Conservation (phyloP, 2,888 invertebrate genomes). For the Drosophila siamana region DNA sequence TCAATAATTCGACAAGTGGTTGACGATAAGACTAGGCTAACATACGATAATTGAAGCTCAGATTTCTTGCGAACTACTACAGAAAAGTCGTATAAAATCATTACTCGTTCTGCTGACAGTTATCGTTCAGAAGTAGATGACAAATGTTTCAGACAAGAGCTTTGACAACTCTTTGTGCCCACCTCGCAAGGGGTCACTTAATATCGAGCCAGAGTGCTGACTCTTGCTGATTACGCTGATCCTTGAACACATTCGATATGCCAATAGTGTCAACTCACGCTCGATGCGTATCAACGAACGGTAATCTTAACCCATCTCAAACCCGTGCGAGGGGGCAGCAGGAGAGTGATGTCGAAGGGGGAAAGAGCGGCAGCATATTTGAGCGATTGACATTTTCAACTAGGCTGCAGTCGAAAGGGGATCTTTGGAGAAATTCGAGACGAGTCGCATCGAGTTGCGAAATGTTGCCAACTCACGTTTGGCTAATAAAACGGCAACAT, state of each 20-base stretch:
- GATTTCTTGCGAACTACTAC: no score
- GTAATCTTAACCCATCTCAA: constrained; percentile 50
- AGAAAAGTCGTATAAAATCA: no score
- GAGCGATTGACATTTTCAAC: constrained; percentile 67
- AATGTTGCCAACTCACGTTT: constrained; percentile 76
- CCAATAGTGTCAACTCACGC: constrained; percentile 31
- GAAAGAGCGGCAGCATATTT: not conserved
- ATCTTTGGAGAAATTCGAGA: constrained; percentile 6
- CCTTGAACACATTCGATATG: constrained; percentile 10
- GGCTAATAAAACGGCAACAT: constrained; percentile 71
- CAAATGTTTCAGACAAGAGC: not conserved
- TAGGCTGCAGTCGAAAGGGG: constrained; percentile 27
- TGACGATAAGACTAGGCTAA: no score
- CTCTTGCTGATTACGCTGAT: constrained; percentile 8
- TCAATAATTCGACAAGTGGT: no score
- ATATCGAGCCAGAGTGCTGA: constrained; percentile 16
- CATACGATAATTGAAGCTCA: no score
- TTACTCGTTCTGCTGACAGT: not conserved
- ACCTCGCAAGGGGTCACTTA: not conserved
- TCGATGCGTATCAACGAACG: constrained; percentile 18
- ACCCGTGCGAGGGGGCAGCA: not conserved
- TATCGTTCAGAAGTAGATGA: not conserved
- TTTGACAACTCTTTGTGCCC: not conserved
- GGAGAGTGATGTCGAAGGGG: no score
- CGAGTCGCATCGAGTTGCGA: not conserved